These are phyloP conservation scores for Clarias fuscus DNA, from an alignment of 2,797 vertebrate genomes.

Conservation along the genomic window DNA sequence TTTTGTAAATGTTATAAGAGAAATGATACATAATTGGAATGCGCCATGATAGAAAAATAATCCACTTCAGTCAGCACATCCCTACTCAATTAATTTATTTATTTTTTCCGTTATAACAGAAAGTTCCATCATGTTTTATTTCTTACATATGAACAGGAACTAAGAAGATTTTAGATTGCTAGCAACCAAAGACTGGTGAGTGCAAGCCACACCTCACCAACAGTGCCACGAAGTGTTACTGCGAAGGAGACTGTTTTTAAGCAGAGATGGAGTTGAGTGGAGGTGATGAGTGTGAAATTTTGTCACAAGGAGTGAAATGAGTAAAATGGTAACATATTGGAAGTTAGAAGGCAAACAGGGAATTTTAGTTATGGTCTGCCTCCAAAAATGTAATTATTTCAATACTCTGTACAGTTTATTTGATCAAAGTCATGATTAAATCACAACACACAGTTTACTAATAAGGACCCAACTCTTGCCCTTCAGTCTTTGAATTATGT, in stretches of 20 bases:
- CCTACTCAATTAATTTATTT: background rate
- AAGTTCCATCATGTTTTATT: background rate
- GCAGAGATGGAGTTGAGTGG: background rate
- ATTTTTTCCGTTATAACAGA: background rate
- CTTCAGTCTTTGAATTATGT: background rate
- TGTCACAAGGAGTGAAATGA: background rate
- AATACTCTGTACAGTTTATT: background rate
- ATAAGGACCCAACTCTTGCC: background rate
- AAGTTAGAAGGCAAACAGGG: background rate
- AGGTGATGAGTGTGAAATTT: background rate
- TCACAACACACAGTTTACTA: background rate
- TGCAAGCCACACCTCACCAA: background rate
- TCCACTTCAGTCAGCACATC: background rate
- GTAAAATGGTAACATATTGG: background rate
- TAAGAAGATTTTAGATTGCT: background rate
- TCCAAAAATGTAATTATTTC: background rate
- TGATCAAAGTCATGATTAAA: background rate
- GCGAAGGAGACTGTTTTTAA: background rate
- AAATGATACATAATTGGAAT: background rate
- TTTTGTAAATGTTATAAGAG: background rate
- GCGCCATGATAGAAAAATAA: background rate
- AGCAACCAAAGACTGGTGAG: background rate
- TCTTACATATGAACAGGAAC: background rate
- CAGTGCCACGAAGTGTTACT: background rate
- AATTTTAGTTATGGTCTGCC: background rate